Evolutionary conservation across 2,113 vertebrate species (phyloP).

Genomic region (Bostrychus sinensis): DNA sequence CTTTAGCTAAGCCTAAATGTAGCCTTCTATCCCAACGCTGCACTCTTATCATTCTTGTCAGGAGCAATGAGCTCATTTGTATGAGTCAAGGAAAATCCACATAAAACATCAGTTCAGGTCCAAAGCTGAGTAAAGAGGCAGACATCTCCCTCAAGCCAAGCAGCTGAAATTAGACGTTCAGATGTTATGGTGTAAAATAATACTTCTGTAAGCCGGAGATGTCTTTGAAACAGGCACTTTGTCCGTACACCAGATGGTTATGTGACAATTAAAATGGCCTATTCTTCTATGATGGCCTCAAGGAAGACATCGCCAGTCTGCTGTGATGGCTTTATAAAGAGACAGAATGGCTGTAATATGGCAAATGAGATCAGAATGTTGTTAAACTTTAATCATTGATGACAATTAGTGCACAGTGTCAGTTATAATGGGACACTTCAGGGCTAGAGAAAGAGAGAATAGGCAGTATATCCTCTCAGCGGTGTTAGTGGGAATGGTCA

Average conservation of each 20-base stretch:
- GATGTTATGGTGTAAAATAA: conserved; percentile 5
- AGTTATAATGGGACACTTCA: conserved; percentile 12
- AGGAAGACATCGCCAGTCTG: conserved; percentile 33
- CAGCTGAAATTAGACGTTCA: conserved; percentile 14
- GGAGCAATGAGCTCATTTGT: not conserved
- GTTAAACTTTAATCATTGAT: conserved; percentile 48
- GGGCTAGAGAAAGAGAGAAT: conserved; percentile 23
- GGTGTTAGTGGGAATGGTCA: no score
- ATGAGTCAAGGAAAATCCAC: not conserved
- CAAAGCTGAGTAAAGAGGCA: not conserved
- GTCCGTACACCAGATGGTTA: conserved; percentile 52
- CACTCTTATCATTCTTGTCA: no score
- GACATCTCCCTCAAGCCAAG: not conserved
- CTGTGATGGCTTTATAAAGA: conserved; percentile 41
- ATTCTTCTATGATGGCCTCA: conserved; percentile 31
- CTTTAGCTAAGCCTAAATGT: no score
- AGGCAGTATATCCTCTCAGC: no score
- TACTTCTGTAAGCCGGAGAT: conserved; percentile 16
- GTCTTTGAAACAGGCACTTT: conserved; percentile 19
- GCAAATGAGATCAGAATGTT: no score
- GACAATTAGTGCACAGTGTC: conserved; percentile 10
- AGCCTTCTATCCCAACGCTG: no score
- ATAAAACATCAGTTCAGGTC: not conserved
- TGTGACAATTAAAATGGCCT: conserved; percentile 42
- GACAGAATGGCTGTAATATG: conserved; percentile 21